Evolutionary conservation across 2,113 vertebrate species (phyloP).

Genomic region (Hymenochirus boettgeri): DNA sequence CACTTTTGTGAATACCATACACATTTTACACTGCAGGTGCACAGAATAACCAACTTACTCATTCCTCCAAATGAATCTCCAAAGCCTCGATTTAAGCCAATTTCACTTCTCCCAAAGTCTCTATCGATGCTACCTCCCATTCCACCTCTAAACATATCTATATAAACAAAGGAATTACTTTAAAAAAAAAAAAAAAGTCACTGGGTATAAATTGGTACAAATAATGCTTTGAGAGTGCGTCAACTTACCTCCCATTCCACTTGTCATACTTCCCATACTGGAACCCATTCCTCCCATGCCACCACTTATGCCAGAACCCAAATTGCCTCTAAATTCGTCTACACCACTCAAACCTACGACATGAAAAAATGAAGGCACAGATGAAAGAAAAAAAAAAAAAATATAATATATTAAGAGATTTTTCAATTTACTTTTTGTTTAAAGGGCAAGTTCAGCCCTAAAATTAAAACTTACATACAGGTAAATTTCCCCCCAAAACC

Average conservation of each 20-base stretch:
- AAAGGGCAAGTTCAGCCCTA: no score
- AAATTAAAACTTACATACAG: no score
- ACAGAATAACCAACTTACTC: constrained; percentile 69
- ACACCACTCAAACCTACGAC: constrained; percentile 39
- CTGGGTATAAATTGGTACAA: not conserved
- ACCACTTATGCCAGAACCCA: constrained; percentile 36
- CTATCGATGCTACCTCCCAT: constrained; percentile 86
- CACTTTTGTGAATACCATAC: no score
- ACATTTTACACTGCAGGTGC: no score
- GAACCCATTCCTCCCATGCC: constrained; percentile 1
- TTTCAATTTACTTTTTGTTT: no score
- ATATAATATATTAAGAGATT: no score
- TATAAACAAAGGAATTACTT: constrained; percentile 22
- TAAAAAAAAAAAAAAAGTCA: not conserved
- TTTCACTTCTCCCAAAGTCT: constrained; percentile 85
- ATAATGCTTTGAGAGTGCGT: not conserved
- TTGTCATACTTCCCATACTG: constrained; percentile 39
- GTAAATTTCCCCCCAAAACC: no score
- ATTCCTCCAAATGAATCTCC: constrained; percentile 92
- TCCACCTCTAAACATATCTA: constrained; percentile 82
- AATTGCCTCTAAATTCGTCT: constrained; percentile 48
- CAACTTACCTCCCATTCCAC: constrained; percentile 46
- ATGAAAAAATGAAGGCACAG: not conserved
- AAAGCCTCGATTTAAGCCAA: constrained; percentile 86
- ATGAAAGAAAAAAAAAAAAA: no score